phyloP scores from a whole-genome alignment of 2,113 vertebrate species.

The Microtus ochrogaster region DNA sequence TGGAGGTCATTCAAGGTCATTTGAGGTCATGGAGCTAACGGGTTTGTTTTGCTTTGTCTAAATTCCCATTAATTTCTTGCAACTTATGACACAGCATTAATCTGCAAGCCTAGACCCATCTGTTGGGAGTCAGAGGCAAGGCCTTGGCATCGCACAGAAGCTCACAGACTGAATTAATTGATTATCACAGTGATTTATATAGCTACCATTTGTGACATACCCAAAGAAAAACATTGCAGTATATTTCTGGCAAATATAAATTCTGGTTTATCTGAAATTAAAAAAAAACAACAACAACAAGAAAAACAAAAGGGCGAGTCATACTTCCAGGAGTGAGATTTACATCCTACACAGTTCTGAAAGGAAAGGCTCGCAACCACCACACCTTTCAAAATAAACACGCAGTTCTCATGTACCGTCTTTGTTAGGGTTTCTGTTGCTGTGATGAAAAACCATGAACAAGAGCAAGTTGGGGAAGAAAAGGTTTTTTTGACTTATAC shows the following conservation, averaged over 20 bases:
- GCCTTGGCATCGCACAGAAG: not conserved
- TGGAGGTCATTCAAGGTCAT: not conserved
- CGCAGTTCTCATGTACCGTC: not conserved
- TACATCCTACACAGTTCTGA: not conserved
- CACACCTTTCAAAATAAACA: not conserved
- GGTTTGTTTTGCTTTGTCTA: not conserved
- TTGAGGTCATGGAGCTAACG: not conserved
- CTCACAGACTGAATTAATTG: constrained; percentile 46
- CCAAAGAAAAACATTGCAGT: constrained; percentile 4
- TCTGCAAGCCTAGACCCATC: constrained; percentile 35
- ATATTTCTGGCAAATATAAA: constrained; percentile 8
- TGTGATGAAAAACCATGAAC: not conserved
- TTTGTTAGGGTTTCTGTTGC: not conserved
- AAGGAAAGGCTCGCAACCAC: not conserved
- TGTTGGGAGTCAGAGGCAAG: constrained; percentile 12
- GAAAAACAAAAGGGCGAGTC: not conserved
- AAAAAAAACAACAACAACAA: not conserved
- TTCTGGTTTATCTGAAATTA: constrained; percentile 36
- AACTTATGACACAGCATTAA: constrained; percentile 6
- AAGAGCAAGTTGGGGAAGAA: not conserved
- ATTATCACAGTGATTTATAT: constrained; percentile 18
- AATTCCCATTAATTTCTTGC: not conserved
- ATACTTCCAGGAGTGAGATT: not conserved
- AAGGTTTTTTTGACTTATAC: not conserved
- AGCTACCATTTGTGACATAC: not conserved